Conservation (phyloP, 1,140 invertebrate genomes). For the Halesus radiatus region DNA sequence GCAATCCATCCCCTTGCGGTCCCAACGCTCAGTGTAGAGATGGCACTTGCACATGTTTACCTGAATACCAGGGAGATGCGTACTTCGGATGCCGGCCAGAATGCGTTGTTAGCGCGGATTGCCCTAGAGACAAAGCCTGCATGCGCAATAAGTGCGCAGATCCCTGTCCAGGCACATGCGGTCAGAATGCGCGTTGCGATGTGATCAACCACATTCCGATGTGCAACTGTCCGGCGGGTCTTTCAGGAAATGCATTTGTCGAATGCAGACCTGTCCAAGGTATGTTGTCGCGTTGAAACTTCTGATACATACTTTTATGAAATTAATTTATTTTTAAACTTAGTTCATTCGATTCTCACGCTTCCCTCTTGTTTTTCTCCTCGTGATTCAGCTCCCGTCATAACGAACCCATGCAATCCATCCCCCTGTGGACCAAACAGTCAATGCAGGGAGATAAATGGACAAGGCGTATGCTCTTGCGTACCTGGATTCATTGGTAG, state of each 20-base stretch:
- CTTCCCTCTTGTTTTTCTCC: no score
- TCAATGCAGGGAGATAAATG: no score
- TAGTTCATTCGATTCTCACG: no score
- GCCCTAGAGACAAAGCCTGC: conserved; percentile 81
- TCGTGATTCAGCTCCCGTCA: no score
- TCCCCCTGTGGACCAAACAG: no score
- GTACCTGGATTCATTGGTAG: no score
- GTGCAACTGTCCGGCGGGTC: conserved; percentile 76
- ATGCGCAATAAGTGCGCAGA: conserved; percentile 81
- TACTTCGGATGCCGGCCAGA: conserved; percentile 83
- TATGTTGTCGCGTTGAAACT: conserved; percentile 58
- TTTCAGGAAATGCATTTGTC: conserved; percentile 76
- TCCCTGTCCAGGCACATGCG: conserved; percentile 85
- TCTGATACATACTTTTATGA: background rate
- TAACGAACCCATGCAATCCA: no score
- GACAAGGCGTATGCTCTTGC: conserved; percentile 61
- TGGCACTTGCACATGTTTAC: conserved; percentile 74
- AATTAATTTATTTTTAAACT: no score
- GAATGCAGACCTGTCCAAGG: conserved; percentile 69
- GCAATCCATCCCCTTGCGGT: conserved; percentile 74
- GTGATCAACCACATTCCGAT: conserved; percentile 85
- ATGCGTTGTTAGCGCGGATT: conserved; percentile 88
- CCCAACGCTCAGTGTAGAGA: conserved; percentile 71
- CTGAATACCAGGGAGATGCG: conserved; percentile 77
- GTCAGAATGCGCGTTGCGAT: conserved; percentile 79